Evolutionary conservation across 2,888 invertebrate species (phyloP).

Genomic region (Achlya flavicornis): DNA sequence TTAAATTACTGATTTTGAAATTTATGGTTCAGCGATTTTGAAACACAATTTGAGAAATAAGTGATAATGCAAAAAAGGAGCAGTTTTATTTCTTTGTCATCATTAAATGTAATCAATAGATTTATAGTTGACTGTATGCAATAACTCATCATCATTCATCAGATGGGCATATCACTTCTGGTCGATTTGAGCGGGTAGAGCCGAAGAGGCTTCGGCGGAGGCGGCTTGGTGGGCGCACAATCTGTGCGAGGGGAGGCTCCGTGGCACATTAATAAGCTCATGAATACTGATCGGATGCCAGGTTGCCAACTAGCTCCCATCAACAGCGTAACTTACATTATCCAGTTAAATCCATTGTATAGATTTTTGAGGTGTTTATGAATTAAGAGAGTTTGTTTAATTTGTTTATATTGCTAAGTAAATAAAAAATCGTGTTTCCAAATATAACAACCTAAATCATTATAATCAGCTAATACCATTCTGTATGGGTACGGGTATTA

Average conservation of each 20-base stretch:
- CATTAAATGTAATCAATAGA: background rate
- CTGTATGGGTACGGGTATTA: too few species aligned
- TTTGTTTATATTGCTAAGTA: too few species aligned
- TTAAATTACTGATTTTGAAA: too few species aligned
- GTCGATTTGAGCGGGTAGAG: constrained; percentile 66
- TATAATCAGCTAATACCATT: background rate
- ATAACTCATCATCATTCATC: constrained; percentile 58
- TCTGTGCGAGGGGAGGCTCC: constrained; percentile 55
- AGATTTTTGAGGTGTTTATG: background rate
- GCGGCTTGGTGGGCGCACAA: constrained; percentile 51
- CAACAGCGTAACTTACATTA: constrained; percentile 29
- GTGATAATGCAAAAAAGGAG: background rate
- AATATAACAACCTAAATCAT: background rate
- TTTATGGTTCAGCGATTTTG: too few species aligned
- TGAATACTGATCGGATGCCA: constrained; percentile 69
- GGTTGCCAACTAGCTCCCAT: constrained; percentile 36
- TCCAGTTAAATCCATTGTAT: constrained; percentile 21
- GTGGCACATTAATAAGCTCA: constrained; percentile 73
- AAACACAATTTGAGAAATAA: too few species aligned
- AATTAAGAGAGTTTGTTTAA: background rate
- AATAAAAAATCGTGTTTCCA: background rate
- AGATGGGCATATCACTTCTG: constrained; percentile 69
- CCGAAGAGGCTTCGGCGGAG: constrained; percentile 26
- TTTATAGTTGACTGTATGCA: background rate
- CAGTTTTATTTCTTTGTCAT: background rate